A percentile compares a stretch with the other conserved stretches of the same genome.
These are phyloP conservation scores for Heliocidaris tuberculata DNA, from an alignment of 35 echinoderm and acorn worm genomes.

Conservation along the genomic window DNA sequence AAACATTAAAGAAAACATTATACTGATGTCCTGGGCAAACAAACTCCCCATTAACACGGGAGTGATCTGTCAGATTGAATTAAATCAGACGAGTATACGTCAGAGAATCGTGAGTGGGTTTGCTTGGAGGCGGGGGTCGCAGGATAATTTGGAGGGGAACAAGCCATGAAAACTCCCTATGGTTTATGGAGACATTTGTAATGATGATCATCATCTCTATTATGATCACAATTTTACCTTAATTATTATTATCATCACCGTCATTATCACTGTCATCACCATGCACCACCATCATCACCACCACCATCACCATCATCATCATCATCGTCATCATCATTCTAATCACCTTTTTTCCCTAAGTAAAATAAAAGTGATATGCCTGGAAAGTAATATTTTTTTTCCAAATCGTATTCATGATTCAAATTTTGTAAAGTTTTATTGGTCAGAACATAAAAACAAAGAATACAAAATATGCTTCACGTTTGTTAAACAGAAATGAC, in stretches of 20 bases:
- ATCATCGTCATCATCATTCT: not conserved
- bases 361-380: no score
- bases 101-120: not conserved
- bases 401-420: no score
- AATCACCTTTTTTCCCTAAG: no score
- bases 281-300: not conserved
- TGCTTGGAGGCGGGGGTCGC: not conserved
- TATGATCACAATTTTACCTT: not conserved
- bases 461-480: no score
- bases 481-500: no score
- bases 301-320: not conserved
- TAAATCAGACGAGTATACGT: not conserved
- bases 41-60: not conserved
- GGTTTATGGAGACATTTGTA: not conserved
- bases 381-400: no score
- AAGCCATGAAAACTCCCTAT: not conserved
- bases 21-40: not conserved
- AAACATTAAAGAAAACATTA: not conserved
- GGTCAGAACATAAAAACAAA: no score
- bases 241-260: not conserved
- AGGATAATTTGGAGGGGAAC: not conserved
- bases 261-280: not conserved
- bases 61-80: conserved; percentile 2
- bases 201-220: not conserved
- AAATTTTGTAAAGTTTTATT: no score